A percentile compares a stretch with the other conserved stretches of the same genome.
Evolutionary conservation across 2,797 vertebrate genomes (phyloP).

Genomic region (Pipistrellus pygmaeus): DNA sequence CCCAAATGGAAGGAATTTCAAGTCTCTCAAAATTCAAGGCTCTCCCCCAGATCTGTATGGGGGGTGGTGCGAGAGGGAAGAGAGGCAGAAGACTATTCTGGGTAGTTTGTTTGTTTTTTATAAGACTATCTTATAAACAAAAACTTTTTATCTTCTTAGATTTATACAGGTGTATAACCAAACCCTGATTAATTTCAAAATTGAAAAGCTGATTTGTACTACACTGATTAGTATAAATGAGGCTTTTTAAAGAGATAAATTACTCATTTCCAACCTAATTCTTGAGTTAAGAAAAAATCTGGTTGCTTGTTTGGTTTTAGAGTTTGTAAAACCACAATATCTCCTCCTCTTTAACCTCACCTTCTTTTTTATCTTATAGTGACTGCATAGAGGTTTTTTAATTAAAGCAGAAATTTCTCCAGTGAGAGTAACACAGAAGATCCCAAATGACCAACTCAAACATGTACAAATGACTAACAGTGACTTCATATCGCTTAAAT

Average conservation of each 20-base stretch:
- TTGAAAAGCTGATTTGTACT: not conserved
- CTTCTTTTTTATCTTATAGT: not conserved
- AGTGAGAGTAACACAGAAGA: not conserved
- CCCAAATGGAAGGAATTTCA: not conserved
- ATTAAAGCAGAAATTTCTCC: not conserved
- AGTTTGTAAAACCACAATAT: not conserved
- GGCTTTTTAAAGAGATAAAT: slow-evolving; percentile 46
- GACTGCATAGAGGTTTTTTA: not conserved
- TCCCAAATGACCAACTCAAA: not conserved
- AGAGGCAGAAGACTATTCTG: not conserved
- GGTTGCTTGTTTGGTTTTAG: slow-evolving; percentile 18
- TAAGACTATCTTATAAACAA: not conserved
- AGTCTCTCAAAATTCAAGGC: slow-evolving; percentile 6
- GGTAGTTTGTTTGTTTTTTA: not conserved
- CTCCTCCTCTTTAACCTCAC: not conserved
- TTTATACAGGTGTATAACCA: not conserved
- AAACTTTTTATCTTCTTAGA: not conserved
- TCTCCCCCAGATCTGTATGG: not conserved
- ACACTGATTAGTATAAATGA: not conserved
- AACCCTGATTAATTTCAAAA: not conserved
- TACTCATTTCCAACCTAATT: not conserved
- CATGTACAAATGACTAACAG: not conserved
- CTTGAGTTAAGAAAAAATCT: not conserved
- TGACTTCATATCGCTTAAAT: not conserved
- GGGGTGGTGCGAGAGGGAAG: fast-evolving